Evolutionary conservation across 2,888 invertebrate species (phyloP).

Genomic region (Stenchaetothrips biformis): DNA sequence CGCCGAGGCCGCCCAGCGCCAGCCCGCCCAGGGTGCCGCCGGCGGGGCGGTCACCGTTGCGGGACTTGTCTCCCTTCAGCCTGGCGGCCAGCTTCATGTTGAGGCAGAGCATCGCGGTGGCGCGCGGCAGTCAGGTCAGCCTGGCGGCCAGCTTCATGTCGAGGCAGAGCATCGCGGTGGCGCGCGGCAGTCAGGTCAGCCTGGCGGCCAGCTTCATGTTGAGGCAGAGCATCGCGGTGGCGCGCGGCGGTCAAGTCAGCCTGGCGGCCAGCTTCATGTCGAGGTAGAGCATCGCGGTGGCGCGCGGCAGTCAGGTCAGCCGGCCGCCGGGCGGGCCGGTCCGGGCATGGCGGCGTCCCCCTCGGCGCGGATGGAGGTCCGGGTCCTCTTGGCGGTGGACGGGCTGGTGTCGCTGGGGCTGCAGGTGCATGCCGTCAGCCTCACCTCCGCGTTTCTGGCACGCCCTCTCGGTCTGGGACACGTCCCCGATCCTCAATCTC

Average conservation of each 20-base stretch:
- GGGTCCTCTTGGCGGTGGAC: background rate
- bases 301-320: background rate
- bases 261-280: conserved; percentile 13
- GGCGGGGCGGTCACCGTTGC: background rate
- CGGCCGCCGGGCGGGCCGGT: background rate
- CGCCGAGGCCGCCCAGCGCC: background rate
- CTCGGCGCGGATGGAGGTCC: background rate
- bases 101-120: background rate
- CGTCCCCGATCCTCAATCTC: no score
- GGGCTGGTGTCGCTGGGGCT: background rate
- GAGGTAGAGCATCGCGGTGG: background rate
- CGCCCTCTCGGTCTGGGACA: no score
- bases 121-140: background rate
- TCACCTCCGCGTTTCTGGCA: no score
- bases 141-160: conserved; percentile 13
- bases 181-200: background rate
- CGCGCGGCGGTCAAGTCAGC: background rate
- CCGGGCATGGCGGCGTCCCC: background rate
- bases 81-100: conserved; percentile 17
- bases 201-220: conserved; percentile 16
- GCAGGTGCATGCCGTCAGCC: no score
- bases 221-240: background rate
- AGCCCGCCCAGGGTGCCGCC: background rate
- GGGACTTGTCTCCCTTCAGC: conserved; percentile 2
- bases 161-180: background rate